Evolutionary conservation across 2,888 invertebrate genomes (phyloP).

Genomic region (Dryococelus australis): DNA sequence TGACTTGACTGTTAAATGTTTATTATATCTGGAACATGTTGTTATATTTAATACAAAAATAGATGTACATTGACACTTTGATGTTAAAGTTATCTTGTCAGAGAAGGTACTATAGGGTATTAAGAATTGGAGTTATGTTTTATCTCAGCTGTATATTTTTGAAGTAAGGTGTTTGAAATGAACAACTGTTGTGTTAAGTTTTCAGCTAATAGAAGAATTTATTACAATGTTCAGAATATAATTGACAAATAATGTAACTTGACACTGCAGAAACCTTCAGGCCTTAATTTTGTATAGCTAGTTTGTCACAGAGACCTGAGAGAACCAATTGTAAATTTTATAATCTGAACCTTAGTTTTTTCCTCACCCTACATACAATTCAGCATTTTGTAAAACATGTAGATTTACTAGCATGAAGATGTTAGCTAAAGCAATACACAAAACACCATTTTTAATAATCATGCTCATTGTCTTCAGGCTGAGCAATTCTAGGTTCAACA

Average conservation of each 20-base stretch:
- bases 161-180: background rate
- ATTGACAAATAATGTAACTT: background rate
- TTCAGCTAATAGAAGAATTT: background rate
- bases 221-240: background rate
- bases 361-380: background rate
- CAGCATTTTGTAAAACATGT: background rate
- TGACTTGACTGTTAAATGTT: background rate
- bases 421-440: background rate
- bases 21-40: background rate
- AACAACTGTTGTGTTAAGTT: background rate
- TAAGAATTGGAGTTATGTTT: background rate
- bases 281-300: background rate
- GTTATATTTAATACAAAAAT: background rate
- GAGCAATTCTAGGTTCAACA: conserved; percentile 1
- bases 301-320: background rate
- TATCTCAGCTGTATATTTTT: background rate
- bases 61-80: background rate
- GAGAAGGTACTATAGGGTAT: background rate
- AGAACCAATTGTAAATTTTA: background rate
- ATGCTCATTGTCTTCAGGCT: background rate
- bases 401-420: background rate
- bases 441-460: conserved; percentile 9
- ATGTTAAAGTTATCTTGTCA: background rate
- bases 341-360: background rate
- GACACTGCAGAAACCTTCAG: background rate